A percentile compares a stretch with the other conserved stretches of the same genome.
Conservation (phyloP, 2,888 invertebrate species). For the Hydriomena furcata region DNA sequence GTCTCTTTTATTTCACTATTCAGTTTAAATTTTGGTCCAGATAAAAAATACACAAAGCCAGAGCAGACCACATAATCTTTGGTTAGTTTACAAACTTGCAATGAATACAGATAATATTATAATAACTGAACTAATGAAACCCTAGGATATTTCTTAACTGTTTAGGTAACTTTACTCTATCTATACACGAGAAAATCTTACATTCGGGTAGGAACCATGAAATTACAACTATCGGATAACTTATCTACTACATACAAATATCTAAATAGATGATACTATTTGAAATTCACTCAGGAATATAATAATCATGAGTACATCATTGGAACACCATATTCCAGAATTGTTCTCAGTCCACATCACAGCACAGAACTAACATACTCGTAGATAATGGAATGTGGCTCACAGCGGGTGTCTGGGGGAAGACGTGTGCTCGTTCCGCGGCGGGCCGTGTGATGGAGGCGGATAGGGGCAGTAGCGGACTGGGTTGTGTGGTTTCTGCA, state of each 20-base stretch:
- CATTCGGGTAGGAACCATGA: conserved; percentile 79
- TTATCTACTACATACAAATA: conserved; percentile 52
- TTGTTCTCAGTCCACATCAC: conserved; percentile 13
- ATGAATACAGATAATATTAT: conserved; percentile 5
- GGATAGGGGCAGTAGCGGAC: conserved; percentile 85
- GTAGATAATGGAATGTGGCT: conserved; percentile 33
- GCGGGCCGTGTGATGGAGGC: conserved; percentile 62
- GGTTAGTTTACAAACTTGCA: conserved; percentile 19
- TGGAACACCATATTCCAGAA: conserved; percentile 6
- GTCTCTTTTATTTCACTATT: background rate
- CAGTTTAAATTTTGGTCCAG: conserved; percentile 8
- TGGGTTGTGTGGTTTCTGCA: conserved; percentile 91
- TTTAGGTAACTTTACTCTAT: conserved; percentile 67
- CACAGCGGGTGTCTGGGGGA: conserved; percentile 73
- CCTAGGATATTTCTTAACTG: conserved; percentile 15
- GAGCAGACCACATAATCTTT: conserved; percentile 28
- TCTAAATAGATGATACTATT: conserved; percentile 53
- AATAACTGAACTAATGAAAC: conserved; percentile 15
- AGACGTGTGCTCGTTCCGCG: conserved; percentile 62
- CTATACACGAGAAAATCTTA: conserved; percentile 53
- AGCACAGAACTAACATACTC: conserved; percentile 16
- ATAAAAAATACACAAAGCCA: conserved; percentile 10
- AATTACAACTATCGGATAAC: conserved; percentile 60
- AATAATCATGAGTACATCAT: conserved; percentile 5
- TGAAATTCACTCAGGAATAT: conserved; percentile 46